Evolutionary conservation across 2,113 vertebrate species (phyloP).

Genomic region (Platichthys flesus): DNA sequence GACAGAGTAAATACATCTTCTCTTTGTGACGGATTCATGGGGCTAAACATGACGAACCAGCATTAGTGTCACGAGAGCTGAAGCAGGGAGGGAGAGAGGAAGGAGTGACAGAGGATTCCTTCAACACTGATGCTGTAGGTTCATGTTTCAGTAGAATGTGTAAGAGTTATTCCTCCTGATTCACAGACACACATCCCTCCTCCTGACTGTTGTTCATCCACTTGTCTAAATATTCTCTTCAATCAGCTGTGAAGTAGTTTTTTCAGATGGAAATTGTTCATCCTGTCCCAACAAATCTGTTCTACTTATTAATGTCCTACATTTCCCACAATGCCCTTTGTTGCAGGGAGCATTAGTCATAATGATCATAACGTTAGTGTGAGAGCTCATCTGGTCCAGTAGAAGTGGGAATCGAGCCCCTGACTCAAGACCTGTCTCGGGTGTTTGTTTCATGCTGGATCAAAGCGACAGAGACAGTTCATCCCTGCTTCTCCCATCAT

Average conservation of each 20-base stretch:
- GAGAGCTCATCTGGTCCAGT: conserved; percentile 11
- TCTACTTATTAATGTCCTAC: conserved; percentile 23
- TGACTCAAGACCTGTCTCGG: conserved; percentile 1
- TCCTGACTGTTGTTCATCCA: too few species aligned
- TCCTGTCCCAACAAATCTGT: background rate
- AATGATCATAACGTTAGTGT: conserved; percentile 9
- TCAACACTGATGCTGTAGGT: background rate
- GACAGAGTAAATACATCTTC: conserved; percentile 91
- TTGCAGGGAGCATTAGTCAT: background rate
- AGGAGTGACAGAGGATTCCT: conserved; percentile 19
- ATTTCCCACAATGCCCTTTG: conserved; percentile 20
- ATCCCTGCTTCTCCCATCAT: conserved; percentile 28
- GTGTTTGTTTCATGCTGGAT: conserved; percentile 11
- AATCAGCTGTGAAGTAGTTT: too few species aligned
- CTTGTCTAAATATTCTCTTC: too few species aligned
- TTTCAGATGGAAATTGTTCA: too few species aligned
- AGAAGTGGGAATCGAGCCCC: conserved; percentile 7
- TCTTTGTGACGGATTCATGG: conserved; percentile 90
- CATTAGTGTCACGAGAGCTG: conserved; percentile 86
- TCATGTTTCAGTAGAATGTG: background rate
- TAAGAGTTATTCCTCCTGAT: background rate
- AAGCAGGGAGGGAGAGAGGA: conserved; percentile 2
- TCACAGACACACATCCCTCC: too few species aligned
- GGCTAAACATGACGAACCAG: conserved; percentile 89
- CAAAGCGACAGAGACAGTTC: conserved; percentile 4